Evolutionary conservation across 2,888 invertebrate genomes (phyloP).

Genomic region (Perdita meconis): DNA sequence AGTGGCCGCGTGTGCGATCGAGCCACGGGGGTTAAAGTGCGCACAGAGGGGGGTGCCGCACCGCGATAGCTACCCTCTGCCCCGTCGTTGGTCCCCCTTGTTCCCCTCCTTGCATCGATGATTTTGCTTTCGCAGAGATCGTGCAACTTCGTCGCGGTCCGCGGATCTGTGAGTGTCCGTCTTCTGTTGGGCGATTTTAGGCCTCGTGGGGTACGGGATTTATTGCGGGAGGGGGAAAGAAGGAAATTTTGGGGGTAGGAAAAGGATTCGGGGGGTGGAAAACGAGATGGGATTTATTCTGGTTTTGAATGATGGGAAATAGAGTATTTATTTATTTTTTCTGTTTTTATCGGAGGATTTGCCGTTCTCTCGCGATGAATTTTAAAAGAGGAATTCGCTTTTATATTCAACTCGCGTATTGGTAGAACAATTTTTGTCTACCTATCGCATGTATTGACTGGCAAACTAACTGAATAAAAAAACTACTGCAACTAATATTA

Average conservation of each 20-base stretch:
- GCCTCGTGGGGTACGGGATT: constrained; percentile 36
- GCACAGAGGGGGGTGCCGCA: constrained; percentile 38
- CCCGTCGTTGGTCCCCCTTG: neutral
- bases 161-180: neutral
- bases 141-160: constrained; percentile 23
- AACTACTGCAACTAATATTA: too few species aligned
- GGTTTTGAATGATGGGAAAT: too few species aligned
- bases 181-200: constrained; percentile 48
- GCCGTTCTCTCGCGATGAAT: too few species aligned
- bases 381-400: too few species aligned
- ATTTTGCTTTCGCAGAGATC: constrained; percentile 31
- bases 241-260: constrained; percentile 10
- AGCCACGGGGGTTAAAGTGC: constrained; percentile 58
- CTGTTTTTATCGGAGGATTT: too few species aligned
- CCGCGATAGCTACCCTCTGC: constrained; percentile 32
- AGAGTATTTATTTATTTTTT: too few species aligned
- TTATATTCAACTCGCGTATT: too few species aligned
- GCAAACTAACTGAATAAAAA: too few species aligned
- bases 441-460: too few species aligned
- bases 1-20: constrained; percentile 70
- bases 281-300: neutral
- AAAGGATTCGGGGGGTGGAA: constrained; percentile 1
- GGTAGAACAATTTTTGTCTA: too few species aligned
- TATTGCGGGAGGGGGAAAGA: constrained; percentile 17
- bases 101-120: neutral